Percentiles rank a stretch among this genome's conserved stretches.
Evolutionary conservation across 2,888 invertebrate genomes (phyloP).

Genomic region (Oithona nana): DNA sequence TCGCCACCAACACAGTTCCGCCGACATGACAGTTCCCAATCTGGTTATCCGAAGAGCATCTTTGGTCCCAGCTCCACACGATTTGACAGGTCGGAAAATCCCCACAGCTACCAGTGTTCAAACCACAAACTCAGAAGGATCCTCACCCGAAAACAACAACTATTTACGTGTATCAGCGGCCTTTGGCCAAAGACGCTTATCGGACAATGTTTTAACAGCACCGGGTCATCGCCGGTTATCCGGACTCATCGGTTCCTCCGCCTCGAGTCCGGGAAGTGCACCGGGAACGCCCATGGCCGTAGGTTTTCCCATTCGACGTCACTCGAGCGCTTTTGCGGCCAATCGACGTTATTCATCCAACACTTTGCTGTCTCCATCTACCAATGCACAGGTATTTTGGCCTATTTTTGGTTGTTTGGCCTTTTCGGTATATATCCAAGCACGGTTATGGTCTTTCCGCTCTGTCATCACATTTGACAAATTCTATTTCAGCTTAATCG

Average conservation of each 20-base stretch:
- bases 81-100: constrained; percentile 1
- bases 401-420: not conserved
- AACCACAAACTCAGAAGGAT: constrained; percentile 4
- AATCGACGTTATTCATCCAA: constrained; percentile 13
- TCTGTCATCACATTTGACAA: too few species aligned
- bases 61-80: constrained; percentile 7
- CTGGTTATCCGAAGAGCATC: constrained; percentile 12
- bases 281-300: constrained; percentile 12
- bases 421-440: not conserved
- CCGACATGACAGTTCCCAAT: constrained; percentile 33
- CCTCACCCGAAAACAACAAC: constrained; percentile 15
- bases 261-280: constrained; percentile 10
- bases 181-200: constrained; percentile 12
- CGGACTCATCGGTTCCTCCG: constrained; percentile 10
- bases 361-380: constrained; percentile 13
- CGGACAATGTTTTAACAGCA: constrained; percentile 13
- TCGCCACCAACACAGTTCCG: constrained; percentile 67
- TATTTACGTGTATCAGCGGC: constrained; percentile 15
- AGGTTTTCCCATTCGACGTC: constrained; percentile 14
- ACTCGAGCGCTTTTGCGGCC: constrained; percentile 14
- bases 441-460: not conserved
- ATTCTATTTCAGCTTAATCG: constrained; percentile 13
- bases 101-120: not conserved
- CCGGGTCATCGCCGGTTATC: constrained; percentile 9
- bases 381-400: constrained; percentile 3